phyloP scores from a whole-genome alignment of 2,113 vertebrate species.

The Conger conger region DNA sequence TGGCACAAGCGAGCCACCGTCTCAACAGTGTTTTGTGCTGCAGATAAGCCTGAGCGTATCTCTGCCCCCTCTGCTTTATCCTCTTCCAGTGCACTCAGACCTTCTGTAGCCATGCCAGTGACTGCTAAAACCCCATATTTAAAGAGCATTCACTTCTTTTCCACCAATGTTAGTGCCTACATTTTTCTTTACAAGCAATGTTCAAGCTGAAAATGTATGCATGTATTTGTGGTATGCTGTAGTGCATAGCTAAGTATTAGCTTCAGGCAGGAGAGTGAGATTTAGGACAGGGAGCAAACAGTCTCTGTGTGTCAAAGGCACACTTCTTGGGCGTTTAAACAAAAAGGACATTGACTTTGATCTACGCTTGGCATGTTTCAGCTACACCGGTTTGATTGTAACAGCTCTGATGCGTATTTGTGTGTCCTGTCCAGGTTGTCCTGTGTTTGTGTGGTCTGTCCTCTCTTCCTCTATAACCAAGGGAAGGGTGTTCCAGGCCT shows the following conservation, averaged over 20 bases:
- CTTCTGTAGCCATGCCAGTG: background rate
- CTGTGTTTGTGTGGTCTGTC: constrained; percentile 20
- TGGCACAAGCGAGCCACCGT: constrained; percentile 24
- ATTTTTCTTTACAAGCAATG: background rate
- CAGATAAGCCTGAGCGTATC: constrained; percentile 32
- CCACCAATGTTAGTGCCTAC: background rate
- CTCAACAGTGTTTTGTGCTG: constrained; percentile 43
- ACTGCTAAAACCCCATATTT: constrained; percentile 20
- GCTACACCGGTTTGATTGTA: constrained; percentile 57
- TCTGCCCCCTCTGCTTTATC: background rate
- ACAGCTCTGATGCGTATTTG: constrained; percentile 29
- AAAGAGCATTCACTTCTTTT: constrained; percentile 46
- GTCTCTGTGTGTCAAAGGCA: background rate
- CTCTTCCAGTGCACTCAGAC: constrained; percentile 25
- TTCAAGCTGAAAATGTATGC: background rate
- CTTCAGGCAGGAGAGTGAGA: constrained; percentile 7
- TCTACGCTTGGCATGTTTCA: constrained; percentile 9
- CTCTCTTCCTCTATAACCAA: background rate
- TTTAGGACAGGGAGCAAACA: background rate
- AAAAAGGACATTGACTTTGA: background rate
- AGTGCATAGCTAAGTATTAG: constrained; percentile 14
- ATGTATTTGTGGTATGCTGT: background rate
- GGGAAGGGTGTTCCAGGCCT: constrained; percentile 8
- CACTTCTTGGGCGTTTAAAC: background rate
- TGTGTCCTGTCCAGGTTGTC: constrained; percentile 24